Percentiles rank a stretch among this genome's conserved stretches.
phyloP scores from a whole-genome alignment of 2,888 invertebrate genomes.

The Leptopilina myrica region DNA sequence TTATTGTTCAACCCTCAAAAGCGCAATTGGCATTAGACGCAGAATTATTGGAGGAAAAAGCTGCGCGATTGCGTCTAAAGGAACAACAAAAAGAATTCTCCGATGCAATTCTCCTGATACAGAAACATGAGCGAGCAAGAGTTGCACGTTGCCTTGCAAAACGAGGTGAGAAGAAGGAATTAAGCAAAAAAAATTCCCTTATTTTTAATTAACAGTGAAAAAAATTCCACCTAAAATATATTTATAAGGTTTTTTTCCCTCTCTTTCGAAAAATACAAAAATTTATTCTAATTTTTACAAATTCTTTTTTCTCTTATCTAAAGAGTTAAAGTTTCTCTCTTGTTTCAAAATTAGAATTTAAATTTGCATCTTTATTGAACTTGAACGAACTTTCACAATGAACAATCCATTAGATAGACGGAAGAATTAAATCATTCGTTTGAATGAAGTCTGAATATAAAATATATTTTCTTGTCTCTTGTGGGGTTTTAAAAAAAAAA shows the following conservation, averaged over 20 bases:
- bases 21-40: slow-evolving; percentile 14
- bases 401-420: slow-evolving; percentile 31
- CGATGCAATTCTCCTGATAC: slow-evolving; percentile 62
- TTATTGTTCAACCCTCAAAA: slow-evolving; percentile 22
- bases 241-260: no score
- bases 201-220: no score
- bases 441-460: slow-evolving; percentile 29
- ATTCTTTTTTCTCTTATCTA: no score
- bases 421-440: slow-evolving; percentile 1
- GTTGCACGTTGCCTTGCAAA: slow-evolving; percentile 55
- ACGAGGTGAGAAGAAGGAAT: slow-evolving; percentile 52
- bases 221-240: no score
- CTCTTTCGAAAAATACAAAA: not conserved
- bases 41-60: slow-evolving; percentile 40
- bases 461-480: not conserved
- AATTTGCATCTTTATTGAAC: slow-evolving; percentile 38
- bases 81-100: slow-evolving; percentile 45
- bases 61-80: slow-evolving; percentile 49
- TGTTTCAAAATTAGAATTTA: slow-evolving; percentile 3
- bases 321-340: not conserved
- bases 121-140: slow-evolving; percentile 68
- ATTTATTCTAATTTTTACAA: not conserved
- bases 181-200: no score
- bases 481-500: no score
- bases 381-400: slow-evolving; percentile 27